Evolutionary conservation across 2,888 invertebrate genomes (phyloP), one percentile per base, ranked within the genome.

Genomic region (Prionchulus punctatus): DNA sequence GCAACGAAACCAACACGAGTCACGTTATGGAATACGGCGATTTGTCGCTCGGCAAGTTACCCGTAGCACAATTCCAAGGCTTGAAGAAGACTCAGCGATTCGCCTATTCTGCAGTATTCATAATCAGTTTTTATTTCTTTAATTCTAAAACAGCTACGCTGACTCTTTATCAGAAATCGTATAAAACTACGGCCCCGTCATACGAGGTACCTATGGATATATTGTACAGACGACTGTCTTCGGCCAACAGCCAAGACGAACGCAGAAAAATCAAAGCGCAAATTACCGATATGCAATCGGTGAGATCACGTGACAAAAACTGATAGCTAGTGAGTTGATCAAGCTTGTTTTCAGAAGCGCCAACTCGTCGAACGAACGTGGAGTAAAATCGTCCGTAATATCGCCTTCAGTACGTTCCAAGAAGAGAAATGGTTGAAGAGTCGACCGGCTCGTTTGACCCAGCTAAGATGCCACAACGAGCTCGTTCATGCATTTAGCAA

Each of bases 11-110:
- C 3, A 78, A 76, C 65, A 74, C 74, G n/a, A 79, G 79, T 56
- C 78, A 79, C 66, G 79, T 79, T 2, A 70, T 71, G 69, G 75
- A 79, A 63, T 80, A 73, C 69, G 80, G 80, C 52, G 76, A 79
- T 62, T 59, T 71, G 60, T 52, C 45, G n/a, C 65, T 69, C 57
- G 60, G 61, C 42, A 56, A 58, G 30, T 64, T 67, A 54, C 61
- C 62, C 18, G 71, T 73, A 1, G 67, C 66, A 23, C 67, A 71
- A 54, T 74, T 72, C 67, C 72, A 71, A 58, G 74, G 73, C 21
- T n/a, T 27, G 7, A 51, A 51, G 28, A 51, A 51, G 47, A 45
- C 4, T 23, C 4, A 45, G 23, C 7, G 21, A 7, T n/a, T 45
- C 47, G 23, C 47, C n/a, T n/a, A n/a, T n/a, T n/a, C n/a, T n/a